Conservation (phyloP, 1,140 invertebrate species). For the Octopus bimaculoides region DNA sequence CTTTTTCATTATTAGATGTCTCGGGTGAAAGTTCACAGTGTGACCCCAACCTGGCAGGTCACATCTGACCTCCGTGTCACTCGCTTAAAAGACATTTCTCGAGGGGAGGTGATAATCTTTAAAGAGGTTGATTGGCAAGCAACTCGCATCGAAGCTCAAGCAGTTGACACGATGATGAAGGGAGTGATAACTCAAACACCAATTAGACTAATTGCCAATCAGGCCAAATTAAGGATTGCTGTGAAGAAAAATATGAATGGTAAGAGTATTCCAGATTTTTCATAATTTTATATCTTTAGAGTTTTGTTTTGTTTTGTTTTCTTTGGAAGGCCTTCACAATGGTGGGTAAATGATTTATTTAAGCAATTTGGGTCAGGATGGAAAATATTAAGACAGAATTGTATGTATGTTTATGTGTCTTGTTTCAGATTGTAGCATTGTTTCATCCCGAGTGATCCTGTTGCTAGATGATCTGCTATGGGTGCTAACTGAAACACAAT, state of each 20-base stretch:
- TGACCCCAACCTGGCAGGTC: slow-evolving; percentile 82
- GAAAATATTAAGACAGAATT: too few relatives aligned
- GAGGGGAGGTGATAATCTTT: slow-evolving; percentile 90
- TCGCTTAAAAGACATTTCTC: slow-evolving; percentile 82
- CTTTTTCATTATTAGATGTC: slow-evolving; percentile 69
- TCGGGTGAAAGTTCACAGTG: slow-evolving; percentile 86
- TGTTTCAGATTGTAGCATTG: slow-evolving; percentile 82
- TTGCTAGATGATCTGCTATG: slow-evolving; percentile 96
- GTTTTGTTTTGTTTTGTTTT: background rate
- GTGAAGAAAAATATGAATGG: slow-evolving; percentile 91
- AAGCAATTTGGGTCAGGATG: too few relatives aligned
- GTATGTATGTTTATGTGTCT: too few relatives aligned
- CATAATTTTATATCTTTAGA: background rate
- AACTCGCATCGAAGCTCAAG: slow-evolving; percentile 83
- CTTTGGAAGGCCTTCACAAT: too few relatives aligned
- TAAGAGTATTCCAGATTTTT: slow-evolving; percentile 48
- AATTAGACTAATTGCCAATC: slow-evolving; percentile 88
- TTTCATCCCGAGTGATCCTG: slow-evolving; percentile 87
- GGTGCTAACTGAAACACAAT: slow-evolving; percentile 94
- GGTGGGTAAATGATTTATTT: too few relatives aligned
- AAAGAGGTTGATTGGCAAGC: slow-evolving; percentile 98
- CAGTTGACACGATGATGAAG: slow-evolving; percentile 28
- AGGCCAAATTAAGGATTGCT: slow-evolving; percentile 90
- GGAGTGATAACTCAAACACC: slow-evolving; percentile 72
- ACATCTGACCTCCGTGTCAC: slow-evolving; percentile 79